Conservation (phyloP, 1,140 invertebrate species). For the Melitaea cinxia region DNA sequence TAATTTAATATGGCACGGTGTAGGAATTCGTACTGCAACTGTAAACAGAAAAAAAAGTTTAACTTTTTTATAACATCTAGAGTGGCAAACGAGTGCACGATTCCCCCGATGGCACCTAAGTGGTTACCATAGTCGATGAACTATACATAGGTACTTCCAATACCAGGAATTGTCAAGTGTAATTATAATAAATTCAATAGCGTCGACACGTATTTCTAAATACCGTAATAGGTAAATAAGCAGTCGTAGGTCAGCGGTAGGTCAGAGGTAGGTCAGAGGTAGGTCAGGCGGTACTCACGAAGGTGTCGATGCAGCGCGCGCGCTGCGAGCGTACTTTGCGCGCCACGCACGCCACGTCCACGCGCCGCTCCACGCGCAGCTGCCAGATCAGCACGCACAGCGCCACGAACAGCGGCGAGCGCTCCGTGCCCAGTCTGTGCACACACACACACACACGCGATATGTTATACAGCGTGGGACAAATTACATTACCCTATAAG, state of each 20-base stretch:
- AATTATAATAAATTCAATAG: too few relatives aligned
- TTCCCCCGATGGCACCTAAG: too few relatives aligned
- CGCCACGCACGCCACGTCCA: conserved; percentile 92
- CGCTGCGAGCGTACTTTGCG: conserved; percentile 92
- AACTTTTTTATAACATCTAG: neutral
- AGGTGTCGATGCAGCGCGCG: conserved; percentile 90
- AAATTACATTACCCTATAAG: too few relatives aligned
- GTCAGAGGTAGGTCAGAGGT: too few relatives aligned
- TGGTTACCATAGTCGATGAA: too few relatives aligned
- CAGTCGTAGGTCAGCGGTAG: too few relatives aligned
- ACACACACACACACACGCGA: neutral
- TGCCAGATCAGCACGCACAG: conserved; percentile 93
- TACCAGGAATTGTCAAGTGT: too few relatives aligned
- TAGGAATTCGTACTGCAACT: conserved; percentile 96
- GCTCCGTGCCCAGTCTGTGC: conserved; percentile 88
- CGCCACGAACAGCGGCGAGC: conserved; percentile 94
- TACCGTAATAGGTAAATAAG: too few relatives aligned
- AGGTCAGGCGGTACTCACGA: conserved; percentile 83
- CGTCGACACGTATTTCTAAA: too few relatives aligned
- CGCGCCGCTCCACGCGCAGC: conserved; percentile 89
- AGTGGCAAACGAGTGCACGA: too few relatives aligned
- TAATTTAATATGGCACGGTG: conserved; percentile 95
- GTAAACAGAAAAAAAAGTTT: conserved; percentile 71
- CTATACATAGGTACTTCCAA: too few relatives aligned
- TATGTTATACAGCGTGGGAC: too few relatives aligned